Conservation (phyloP, 2,888 invertebrate species). For the Leptopilina syphax region DNA sequence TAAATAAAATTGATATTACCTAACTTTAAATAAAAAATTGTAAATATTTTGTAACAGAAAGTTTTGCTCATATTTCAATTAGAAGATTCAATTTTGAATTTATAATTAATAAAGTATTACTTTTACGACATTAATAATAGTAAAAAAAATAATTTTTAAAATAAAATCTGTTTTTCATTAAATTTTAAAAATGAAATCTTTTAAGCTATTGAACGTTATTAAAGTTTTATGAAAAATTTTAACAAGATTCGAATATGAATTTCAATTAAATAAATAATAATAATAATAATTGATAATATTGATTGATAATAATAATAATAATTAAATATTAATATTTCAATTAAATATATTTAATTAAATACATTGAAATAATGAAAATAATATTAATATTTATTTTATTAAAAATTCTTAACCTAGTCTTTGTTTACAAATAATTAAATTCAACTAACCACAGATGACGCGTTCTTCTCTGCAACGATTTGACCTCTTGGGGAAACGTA, state of each 20-base stretch:
- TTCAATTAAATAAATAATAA: background rate
- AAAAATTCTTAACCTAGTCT: background rate
- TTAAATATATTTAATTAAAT: background rate
- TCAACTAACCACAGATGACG: background rate
- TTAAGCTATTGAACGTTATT: too few species aligned
- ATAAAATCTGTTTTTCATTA: too few species aligned
- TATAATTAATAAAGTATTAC: background rate
- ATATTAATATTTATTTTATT: background rate
- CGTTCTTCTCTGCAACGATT: background rate
- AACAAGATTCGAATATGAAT: background rate
- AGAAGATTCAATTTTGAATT: background rate
- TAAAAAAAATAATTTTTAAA: too few species aligned
- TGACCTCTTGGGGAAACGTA: background rate
- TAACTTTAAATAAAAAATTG: too few species aligned
- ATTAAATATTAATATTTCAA: background rate
- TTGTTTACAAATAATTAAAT: background rate
- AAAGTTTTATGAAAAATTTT: background rate
- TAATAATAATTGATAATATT: background rate
- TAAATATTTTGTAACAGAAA: too few species aligned
- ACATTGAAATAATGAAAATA: background rate
- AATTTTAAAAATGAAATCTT: too few species aligned
- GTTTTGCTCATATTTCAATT: too few species aligned
- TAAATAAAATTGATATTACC: too few species aligned
- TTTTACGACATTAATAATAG: too few species aligned
- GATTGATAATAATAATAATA: too few species aligned